Evolutionary conservation across 2,113 vertebrate genomes (phyloP).

Genomic region (Sardina pilchardus): DNA sequence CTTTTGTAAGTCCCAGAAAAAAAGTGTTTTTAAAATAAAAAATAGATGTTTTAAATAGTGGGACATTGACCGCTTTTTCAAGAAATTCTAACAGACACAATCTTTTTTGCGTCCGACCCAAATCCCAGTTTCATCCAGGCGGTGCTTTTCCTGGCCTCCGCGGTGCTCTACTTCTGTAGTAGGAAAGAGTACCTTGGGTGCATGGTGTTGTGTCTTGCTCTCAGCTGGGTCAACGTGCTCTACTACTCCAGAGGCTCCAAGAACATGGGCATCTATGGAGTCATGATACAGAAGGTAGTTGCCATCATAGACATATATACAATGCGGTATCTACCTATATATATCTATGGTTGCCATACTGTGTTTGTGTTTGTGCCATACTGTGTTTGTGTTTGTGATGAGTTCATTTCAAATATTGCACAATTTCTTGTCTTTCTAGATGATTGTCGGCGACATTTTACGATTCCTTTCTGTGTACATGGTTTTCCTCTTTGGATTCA

Average conservation of each 20-base stretch:
- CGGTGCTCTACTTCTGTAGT: conserved; percentile 65
- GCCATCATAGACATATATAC: no score
- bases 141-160: conserved; percentile 70
- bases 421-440: conserved; percentile 66
- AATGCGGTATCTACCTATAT: no score
- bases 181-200: conserved; percentile 76
- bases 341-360: no score
- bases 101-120: conserved; percentile 26
- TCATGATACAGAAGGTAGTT: conserved; percentile 94
- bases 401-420: not conserved
- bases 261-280: conserved; percentile 89
- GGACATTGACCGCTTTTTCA: not conserved
- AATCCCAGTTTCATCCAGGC: conserved; percentile 81
- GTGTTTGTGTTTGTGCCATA: not conserved
- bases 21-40: not conserved
- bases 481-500: conserved; percentile 93
- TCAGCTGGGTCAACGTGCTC: conserved; percentile 90
- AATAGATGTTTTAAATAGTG: not conserved
- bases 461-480: conserved; percentile 90
- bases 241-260: conserved; percentile 85
- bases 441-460: conserved; percentile 88
- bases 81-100: not conserved
- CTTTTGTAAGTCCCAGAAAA: conserved; percentile 80
- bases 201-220: conserved; percentile 81
- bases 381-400: not conserved